Conservation (phyloP, 2,113 vertebrate genomes). For the Polyodon spathula region DNA sequence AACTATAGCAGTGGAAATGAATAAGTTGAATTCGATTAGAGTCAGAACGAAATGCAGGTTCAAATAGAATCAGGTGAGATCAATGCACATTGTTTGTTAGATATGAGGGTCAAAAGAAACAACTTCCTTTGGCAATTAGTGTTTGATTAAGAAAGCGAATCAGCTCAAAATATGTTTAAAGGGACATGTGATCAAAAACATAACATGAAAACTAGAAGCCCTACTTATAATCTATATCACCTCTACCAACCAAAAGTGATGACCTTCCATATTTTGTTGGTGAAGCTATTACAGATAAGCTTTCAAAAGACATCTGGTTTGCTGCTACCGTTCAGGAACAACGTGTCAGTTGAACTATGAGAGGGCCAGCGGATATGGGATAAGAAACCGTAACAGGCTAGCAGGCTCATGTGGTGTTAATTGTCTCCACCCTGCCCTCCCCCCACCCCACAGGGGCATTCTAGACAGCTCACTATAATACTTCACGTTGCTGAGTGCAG, state of each 20-base stretch:
- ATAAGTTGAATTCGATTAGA: no score
- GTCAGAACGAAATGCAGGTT: no score
- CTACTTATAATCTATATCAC: slow-evolving; percentile 25
- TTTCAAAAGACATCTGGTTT: slow-evolving; percentile 10
- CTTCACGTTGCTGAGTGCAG: slow-evolving; percentile 24
- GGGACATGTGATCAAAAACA: no score
- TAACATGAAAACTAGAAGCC: no score
- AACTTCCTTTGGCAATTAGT: no score
- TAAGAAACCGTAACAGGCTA: slow-evolving; percentile 10
- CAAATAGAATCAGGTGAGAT: no score
- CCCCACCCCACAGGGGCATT: slow-evolving; percentile 17
- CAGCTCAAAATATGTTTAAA: no score
- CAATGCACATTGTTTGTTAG: no score
- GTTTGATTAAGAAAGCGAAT: no score
- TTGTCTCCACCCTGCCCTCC: slow-evolving; percentile 8
- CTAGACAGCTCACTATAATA: slow-evolving; percentile 25
- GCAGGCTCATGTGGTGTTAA: slow-evolving; percentile 16
- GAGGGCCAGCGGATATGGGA: slow-evolving; percentile 15
- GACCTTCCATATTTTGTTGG: slow-evolving; percentile 15
- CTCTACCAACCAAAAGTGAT: slow-evolving; percentile 1
- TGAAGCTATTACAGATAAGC: slow-evolving; percentile 18
- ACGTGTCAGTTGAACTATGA: slow-evolving; percentile 7
- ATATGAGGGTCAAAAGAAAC: no score
- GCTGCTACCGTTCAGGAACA: neutral
- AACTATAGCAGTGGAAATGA: no score